These are phyloP conservation scores for Schizopygopsis pylzovi DNA, from an alignment of 2,797 vertebrate species.

Conservation along the genomic window DNA sequence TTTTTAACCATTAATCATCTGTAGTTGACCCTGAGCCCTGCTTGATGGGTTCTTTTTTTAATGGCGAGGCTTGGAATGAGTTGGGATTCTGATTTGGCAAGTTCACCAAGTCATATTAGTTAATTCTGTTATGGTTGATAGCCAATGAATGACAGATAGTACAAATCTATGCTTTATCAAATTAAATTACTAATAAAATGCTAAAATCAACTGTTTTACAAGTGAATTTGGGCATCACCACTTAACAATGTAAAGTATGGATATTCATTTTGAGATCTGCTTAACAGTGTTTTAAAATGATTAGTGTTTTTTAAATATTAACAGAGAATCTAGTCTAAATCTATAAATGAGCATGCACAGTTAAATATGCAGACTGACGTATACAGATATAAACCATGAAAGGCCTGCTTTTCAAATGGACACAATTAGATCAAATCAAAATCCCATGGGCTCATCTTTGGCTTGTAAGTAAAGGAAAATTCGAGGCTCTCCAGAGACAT, in stretches of 20 bases:
- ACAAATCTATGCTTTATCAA: not conserved
- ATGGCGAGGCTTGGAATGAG: not conserved
- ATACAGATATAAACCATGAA: not conserved
- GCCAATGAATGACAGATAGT: not conserved
- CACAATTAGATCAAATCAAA: constrained; percentile 15
- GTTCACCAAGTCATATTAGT: not conserved
- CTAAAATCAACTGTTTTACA: not conserved
- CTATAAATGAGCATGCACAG: not conserved
- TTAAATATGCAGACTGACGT: not conserved
- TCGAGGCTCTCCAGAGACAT: constrained; percentile 11
- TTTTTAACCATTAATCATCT: not conserved
- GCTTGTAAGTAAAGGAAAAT: constrained; percentile 3
- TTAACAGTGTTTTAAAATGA: not conserved
- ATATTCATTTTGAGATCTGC: not conserved
- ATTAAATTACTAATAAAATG: not conserved
- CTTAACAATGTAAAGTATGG: not conserved
- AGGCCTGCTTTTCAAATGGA: constrained; percentile 13
- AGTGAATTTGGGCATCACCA: too few relatives aligned
- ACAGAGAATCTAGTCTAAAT: not conserved
- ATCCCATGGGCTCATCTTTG: constrained; percentile 17
- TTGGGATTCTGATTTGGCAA: not conserved
- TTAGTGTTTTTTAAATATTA: not conserved
- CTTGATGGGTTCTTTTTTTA: not conserved
- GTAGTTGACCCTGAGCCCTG: not conserved
- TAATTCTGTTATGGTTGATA: not conserved